These are phyloP conservation scores for Poeciliopsis prolifica DNA, from an alignment of 2,113 vertebrate species.

Conservation along the genomic window DNA sequence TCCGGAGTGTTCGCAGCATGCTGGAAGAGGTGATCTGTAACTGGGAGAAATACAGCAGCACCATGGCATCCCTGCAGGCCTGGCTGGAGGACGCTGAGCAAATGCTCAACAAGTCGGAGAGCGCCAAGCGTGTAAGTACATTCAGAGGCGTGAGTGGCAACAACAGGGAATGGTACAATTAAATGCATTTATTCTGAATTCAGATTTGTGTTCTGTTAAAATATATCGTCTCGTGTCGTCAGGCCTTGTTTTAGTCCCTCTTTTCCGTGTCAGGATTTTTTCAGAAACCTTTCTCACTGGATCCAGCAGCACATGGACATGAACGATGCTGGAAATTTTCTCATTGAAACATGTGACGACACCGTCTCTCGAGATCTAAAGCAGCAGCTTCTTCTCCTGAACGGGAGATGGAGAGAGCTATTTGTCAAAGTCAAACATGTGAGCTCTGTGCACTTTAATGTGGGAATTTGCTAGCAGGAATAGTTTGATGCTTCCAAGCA, in stretches of 20 bases:
- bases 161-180: neutral
- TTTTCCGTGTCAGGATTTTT: conserved; percentile 80
- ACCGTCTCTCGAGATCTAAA: conserved; percentile 94
- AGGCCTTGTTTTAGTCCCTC: neutral
- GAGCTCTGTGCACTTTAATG: conserved; percentile 23
- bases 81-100: conserved; percentile 98
- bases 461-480: neutral
- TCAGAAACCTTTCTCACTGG: conserved; percentile 83
- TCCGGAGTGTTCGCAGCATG: conserved; percentile 96
- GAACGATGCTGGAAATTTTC: conserved; percentile 98
- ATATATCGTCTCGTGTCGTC: too few relatives aligned
- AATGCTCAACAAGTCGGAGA: conserved; percentile 92
- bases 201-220: neutral
- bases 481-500: neutral
- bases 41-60: conserved; percentile 94
- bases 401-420: conserved; percentile 83
- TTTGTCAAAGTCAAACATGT: conserved; percentile 97
- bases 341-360: conserved; percentile 97
- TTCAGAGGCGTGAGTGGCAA: neutral
- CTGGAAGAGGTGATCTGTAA: conserved; percentile 95
- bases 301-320: conserved; percentile 96
- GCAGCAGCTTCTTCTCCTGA: conserved; percentile 92
- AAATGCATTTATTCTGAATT: neutral
- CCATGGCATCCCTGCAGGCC: conserved; percentile 91
- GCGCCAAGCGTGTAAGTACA: conserved; percentile 87